phyloP scores from a whole-genome alignment of 2,113 vertebrate genomes.

The Brachionichthys hirsutus region DNA sequence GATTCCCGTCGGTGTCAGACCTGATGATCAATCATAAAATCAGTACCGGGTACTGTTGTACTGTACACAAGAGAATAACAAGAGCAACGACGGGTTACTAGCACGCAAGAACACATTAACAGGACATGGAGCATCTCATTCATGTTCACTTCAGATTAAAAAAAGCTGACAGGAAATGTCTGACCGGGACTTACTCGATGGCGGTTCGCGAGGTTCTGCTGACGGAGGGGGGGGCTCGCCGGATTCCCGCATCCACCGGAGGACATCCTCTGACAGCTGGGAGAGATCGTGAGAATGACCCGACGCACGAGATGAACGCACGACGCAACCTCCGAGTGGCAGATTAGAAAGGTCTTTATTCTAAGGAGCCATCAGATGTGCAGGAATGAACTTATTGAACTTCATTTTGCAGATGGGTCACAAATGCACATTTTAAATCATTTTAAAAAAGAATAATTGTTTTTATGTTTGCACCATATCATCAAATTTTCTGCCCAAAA shows the following conservation, averaged over 20 bases:
- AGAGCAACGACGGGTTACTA: not conserved
- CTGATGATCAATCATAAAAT: slow-evolving; percentile 52
- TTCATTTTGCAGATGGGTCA: too few relatives aligned
- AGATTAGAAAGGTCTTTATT: too few relatives aligned
- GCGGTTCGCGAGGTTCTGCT: slow-evolving; percentile 42
- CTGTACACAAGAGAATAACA: not conserved
- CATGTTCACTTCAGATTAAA: not conserved
- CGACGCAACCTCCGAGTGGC: too few relatives aligned
- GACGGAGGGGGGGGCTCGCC: slow-evolving; percentile 16
- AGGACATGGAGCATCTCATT: not conserved
- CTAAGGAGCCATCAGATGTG: too few relatives aligned
- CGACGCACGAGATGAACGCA: too few relatives aligned
- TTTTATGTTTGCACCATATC: too few relatives aligned
- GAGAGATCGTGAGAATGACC: slow-evolving; percentile 2
- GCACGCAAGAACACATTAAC: too few relatives aligned
- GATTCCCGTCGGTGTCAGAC: slow-evolving; percentile 44
- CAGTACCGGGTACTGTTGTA: not conserved
- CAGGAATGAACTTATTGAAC: too few relatives aligned
- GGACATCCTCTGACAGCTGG: slow-evolving; percentile 75
- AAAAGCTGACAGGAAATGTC: not conserved
- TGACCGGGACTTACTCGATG: slow-evolving; percentile 49
- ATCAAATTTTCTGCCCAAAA: too few relatives aligned
- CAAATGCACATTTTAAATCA: too few relatives aligned
- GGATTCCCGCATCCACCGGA: slow-evolving; percentile 71
- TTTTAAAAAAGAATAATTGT: too few relatives aligned